phyloP scores from a whole-genome alignment of 2,888 invertebrate genomes.

The Agrilus cyanescens region DNA sequence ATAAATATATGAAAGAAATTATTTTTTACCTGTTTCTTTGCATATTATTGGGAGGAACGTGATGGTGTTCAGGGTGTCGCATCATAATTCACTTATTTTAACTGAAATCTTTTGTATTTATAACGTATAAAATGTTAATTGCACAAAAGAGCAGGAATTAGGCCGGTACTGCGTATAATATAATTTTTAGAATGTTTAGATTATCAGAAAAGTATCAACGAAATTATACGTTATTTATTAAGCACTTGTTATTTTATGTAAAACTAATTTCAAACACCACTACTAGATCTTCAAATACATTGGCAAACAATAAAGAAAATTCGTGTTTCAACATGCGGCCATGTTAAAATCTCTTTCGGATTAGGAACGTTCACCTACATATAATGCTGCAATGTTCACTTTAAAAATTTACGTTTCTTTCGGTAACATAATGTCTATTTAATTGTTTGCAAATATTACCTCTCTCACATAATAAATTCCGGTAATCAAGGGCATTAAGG shows the following conservation, averaged over 20 bases:
- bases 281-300: constrained; percentile 40
- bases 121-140: constrained; percentile 1
- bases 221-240: constrained; percentile 8
- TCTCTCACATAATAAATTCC: too few relatives aligned
- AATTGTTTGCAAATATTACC: too few relatives aligned
- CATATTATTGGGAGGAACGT: constrained; percentile 53
- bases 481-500: too few relatives aligned
- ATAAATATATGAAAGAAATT: constrained; percentile 5
- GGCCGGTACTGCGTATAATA: constrained; percentile 10
- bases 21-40: constrained; percentile 45
- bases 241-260: constrained; percentile 16
- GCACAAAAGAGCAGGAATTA: constrained; percentile 6
- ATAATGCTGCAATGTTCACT: too few relatives aligned
- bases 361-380: too few relatives aligned
- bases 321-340: constrained; percentile 73
- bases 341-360: constrained; percentile 46
- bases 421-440: too few relatives aligned
- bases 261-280: constrained; percentile 36
- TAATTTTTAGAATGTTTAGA: constrained; percentile 6
- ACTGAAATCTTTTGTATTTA: background rate
- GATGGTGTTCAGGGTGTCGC: constrained; percentile 48
- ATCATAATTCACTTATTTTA: constrained; percentile 22
- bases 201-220: constrained; percentile 3
- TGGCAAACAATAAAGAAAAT: constrained; percentile 76
- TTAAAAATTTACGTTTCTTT: too few relatives aligned